Conservation (phyloP, 2,113 vertebrate genomes). For the Equus przewalskii region DNA sequence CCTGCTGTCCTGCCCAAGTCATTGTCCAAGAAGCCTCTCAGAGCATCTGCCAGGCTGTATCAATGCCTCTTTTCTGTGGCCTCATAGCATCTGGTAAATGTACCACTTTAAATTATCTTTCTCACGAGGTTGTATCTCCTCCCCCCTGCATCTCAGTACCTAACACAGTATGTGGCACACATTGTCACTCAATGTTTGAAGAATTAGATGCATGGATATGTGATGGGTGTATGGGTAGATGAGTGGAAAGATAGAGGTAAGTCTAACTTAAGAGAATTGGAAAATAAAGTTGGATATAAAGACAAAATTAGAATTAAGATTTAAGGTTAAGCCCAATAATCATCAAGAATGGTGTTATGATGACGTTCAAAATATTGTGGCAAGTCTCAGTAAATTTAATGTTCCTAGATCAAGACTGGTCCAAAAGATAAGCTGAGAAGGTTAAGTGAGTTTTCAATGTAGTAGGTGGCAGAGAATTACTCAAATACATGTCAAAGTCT, state of each 20-base stretch:
- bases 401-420: not conserved
- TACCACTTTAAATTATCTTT: not conserved
- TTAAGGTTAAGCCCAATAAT: not conserved
- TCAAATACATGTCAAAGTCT: not conserved
- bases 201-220: not conserved
- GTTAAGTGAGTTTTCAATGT: not conserved
- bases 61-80: not conserved
- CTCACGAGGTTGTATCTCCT: not conserved
- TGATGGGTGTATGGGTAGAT: not conserved
- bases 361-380: not conserved
- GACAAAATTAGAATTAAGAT: not conserved
- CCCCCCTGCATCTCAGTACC: not conserved
- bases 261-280: not conserved
- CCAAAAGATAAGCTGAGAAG: not conserved
- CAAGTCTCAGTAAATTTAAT: not conserved
- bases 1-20: not conserved
- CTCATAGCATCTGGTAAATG: not conserved
- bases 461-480: not conserved
- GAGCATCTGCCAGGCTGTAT: not conserved
- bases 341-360: not conserved
- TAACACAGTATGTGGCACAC: not conserved
- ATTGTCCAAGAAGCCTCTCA: not conserved
- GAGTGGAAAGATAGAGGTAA: not conserved
- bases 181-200: not conserved
- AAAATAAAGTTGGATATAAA: not conserved